Evolutionary conservation across 2,113 vertebrate genomes (phyloP).

Genomic region (Albula glossodonta): DNA sequence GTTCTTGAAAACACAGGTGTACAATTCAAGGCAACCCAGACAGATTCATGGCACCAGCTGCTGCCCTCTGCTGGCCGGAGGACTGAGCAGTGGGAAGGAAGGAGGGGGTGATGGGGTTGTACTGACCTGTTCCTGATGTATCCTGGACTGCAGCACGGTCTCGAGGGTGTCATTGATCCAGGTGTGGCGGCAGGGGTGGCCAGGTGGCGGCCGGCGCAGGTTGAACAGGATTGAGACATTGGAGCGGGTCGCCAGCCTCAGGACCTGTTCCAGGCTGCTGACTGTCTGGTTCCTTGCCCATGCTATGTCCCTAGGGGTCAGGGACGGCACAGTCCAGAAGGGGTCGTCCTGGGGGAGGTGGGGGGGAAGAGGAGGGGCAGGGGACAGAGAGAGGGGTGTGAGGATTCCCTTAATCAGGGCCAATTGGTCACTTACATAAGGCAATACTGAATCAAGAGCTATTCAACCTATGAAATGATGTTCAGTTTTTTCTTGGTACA

Average conservation of each 20-base stretch:
- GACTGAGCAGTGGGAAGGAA: not conserved
- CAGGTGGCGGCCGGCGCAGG: conserved; percentile 74
- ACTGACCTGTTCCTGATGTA: conserved; percentile 82
- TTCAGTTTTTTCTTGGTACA: too few relatives aligned
- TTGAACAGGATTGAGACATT: conserved; percentile 81
- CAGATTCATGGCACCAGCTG: not conserved
- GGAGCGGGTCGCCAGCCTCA: conserved; percentile 69
- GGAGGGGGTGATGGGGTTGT: not conserved
- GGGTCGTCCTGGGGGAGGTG: conserved; percentile 79
- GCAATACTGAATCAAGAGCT: too few relatives aligned
- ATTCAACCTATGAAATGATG: too few relatives aligned
- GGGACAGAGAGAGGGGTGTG: not conserved
- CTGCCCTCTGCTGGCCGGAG: not conserved
- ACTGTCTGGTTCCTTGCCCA: conserved; percentile 84
- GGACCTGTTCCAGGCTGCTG: conserved; percentile 84
- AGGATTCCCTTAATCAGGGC: too few relatives aligned
- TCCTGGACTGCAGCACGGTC: conserved; percentile 75
- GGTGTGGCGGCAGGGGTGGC: conserved; percentile 77
- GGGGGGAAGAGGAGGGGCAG: not conserved
- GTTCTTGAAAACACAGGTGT: too few relatives aligned
- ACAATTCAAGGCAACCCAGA: too few relatives aligned
- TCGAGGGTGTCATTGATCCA: conserved; percentile 89
- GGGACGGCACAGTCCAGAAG: conserved; percentile 78
- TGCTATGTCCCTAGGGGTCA: conserved; percentile 71
- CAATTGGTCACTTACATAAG: too few relatives aligned